These are phyloP conservation scores for Schmidtea mediterranea DNA, from an alignment of 1,140 invertebrate genomes.

Conservation along the genomic window DNA sequence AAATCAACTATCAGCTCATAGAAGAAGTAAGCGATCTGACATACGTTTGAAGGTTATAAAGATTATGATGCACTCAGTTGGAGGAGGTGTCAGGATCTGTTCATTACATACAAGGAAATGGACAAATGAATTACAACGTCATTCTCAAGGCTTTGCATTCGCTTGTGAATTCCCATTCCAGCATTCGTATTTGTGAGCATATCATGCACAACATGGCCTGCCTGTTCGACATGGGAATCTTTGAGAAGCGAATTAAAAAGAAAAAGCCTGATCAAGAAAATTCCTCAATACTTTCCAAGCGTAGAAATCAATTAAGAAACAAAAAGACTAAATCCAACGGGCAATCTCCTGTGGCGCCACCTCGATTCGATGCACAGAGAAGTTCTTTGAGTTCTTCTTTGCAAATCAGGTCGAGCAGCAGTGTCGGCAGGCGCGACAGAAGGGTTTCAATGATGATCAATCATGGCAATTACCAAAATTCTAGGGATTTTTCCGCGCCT, in stretches of 20 bases:
- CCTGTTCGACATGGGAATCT: slow-evolving; percentile 54
- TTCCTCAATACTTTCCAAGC: slow-evolving; percentile 7
- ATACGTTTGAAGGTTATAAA: no score
- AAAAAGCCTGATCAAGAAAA: slow-evolving; percentile 8
- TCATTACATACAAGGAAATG: slow-evolving; percentile 72
- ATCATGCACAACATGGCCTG: slow-evolving; percentile 62
- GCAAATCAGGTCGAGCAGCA: no score
- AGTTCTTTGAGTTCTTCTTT: no score
- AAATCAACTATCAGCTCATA: slow-evolving; percentile 55
- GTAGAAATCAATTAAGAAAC: slow-evolving; percentile 2
- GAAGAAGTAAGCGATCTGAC: slow-evolving; percentile 38
- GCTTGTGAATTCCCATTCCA: slow-evolving; percentile 47
- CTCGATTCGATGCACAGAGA: no score
- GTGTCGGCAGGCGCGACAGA: no score
- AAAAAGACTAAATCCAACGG: slow-evolving; percentile 5
- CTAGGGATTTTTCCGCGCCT: no score
- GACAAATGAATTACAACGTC: slow-evolving; percentile 63
- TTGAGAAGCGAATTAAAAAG: slow-evolving; percentile 15
- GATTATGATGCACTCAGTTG: no score
- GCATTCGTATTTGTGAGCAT: slow-evolving; percentile 56
- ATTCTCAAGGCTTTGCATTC: slow-evolving; percentile 57
- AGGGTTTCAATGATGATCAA: no score
- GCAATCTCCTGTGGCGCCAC: neutral
- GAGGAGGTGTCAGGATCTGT: slow-evolving; percentile 40
- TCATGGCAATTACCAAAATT: no score